Percentiles rank a stretch among this genome's conserved stretches.
Evolutionary conservation across 2,113 vertebrate genomes (phyloP).

Genomic region (Etheostoma cragini): DNA sequence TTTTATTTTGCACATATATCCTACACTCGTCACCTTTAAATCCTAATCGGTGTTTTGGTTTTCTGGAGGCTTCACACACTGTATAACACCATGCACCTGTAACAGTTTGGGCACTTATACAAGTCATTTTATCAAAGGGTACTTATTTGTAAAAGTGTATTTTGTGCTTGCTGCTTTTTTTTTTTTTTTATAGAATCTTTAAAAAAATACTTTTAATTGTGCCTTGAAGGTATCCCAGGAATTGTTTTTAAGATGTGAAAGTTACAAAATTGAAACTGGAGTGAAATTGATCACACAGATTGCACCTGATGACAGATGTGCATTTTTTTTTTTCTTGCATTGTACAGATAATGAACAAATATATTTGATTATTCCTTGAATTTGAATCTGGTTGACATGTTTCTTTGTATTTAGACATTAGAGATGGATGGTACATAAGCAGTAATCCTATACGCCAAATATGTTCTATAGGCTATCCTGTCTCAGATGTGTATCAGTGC

Average conservation of each 20-base stretch:
- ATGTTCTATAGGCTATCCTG: background rate
- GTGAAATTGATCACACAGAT: background rate
- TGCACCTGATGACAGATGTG: background rate
- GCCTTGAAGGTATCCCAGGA: background rate
- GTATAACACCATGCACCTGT: constrained; percentile 21
- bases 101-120: constrained; percentile 51
- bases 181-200: constrained; percentile 37
- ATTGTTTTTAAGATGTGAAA: constrained; percentile 16
- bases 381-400: background rate
- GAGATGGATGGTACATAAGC: background rate
- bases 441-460: background rate
- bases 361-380: constrained; percentile 11
- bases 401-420: constrained; percentile 6
- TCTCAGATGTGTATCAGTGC: background rate
- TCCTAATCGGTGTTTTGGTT: constrained; percentile 36
- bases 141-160: constrained; percentile 28
- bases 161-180: constrained; percentile 46
- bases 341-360: constrained; percentile 23
- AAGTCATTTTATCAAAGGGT: constrained; percentile 12
- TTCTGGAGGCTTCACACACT: constrained; percentile 6
- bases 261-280: background rate
- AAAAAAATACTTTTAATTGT: constrained; percentile 26
- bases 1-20: constrained; percentile 39
- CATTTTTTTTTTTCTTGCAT: background rate
- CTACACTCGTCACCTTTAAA: background rate